Conservation (phyloP, 2,797 vertebrate species). For the Rallus crepitans region DNA sequence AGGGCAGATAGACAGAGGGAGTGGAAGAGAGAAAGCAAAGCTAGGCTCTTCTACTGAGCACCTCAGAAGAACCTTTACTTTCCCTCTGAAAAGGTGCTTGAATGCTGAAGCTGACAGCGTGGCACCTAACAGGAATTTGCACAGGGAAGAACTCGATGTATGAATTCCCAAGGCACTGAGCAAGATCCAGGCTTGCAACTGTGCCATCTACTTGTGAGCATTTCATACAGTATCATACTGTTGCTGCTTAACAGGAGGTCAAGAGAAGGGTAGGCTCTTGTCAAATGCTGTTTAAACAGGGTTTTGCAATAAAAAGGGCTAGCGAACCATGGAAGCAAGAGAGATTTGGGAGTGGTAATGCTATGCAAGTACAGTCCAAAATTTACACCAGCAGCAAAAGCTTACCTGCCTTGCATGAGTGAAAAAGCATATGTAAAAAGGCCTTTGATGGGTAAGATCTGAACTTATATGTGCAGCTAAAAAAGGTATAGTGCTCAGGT, state of each 20-base stretch:
- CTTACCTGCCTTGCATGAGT: background rate
- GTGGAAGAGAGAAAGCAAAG: background rate
- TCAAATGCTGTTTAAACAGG: background rate
- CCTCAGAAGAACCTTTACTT: background rate
- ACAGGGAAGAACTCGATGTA: rapidly evolving
- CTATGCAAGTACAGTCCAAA: background rate
- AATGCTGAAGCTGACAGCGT: background rate
- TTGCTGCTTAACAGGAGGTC: background rate
- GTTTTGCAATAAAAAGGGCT: background rate
- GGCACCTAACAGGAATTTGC: background rate
- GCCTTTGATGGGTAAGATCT: background rate
- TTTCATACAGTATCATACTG: background rate
- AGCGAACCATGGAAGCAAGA: background rate
- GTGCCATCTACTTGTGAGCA: background rate
- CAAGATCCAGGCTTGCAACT: background rate
- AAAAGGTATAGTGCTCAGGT: background rate
- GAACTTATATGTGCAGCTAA: rapidly evolving
- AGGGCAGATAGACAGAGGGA: background rate
- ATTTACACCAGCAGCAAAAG: background rate
- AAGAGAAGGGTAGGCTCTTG: background rate
- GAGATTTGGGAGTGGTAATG: background rate
- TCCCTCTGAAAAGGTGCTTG: background rate
- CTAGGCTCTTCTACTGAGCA: background rate
- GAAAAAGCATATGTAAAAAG: background rate
- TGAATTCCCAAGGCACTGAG: background rate